Conservation (phyloP, 2,113 vertebrate genomes). For the Sinocyclocheilus anophthalmus region DNA sequence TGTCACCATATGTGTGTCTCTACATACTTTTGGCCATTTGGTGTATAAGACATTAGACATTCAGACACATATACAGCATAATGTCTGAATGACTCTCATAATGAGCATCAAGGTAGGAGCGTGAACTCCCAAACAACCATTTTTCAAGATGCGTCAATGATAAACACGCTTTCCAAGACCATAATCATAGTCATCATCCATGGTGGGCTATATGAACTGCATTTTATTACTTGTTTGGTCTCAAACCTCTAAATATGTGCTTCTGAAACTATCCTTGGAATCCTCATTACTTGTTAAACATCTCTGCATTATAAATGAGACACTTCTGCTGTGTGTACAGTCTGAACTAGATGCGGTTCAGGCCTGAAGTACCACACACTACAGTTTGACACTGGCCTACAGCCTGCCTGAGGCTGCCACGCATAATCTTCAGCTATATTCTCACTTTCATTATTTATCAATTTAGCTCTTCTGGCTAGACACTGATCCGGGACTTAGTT, state of each 20-base stretch:
- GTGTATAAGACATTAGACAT: not conserved
- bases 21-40: not conserved
- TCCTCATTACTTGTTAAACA: constrained; percentile 46
- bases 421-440: constrained; percentile 43
- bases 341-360: constrained; percentile 21
- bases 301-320: constrained; percentile 49
- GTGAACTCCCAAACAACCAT: not conserved
- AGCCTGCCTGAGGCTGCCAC: constrained; percentile 49
- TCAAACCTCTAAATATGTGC: not conserved
- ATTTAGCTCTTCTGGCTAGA: not conserved
- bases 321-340: constrained; percentile 1
- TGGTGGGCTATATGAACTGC: not conserved
- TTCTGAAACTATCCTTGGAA: constrained; percentile 4
- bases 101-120: not conserved
- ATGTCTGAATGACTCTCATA: not conserved
- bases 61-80: not conserved
- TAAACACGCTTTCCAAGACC: not conserved
- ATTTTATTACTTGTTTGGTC: constrained; percentile 9
- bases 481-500: constrained; percentile 30
- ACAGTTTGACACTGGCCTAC: constrained; percentile 58
- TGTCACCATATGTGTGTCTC: too few species aligned
- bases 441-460: constrained; percentile 51
- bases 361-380: constrained; percentile 41
- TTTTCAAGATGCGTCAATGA: not conserved
- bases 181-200: not conserved